Evolutionary conservation across 2,888 invertebrate species (phyloP).

Genomic region (Amblyjoppa proteus): DNA sequence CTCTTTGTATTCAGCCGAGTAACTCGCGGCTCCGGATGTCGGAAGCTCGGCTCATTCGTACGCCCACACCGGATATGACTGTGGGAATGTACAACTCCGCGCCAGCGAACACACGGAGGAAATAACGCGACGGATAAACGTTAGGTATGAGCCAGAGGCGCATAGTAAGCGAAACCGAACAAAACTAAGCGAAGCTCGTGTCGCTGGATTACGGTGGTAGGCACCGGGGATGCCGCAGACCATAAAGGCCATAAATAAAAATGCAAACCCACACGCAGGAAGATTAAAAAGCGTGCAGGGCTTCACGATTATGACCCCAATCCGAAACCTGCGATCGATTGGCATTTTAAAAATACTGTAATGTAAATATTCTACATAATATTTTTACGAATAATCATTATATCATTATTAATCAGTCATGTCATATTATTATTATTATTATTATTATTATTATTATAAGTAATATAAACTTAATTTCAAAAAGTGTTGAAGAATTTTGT

Average conservation of each 20-base stretch:
- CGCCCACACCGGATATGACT: slow-evolving; percentile 14
- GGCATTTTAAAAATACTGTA: too few species aligned
- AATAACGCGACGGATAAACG: slow-evolving; percentile 19
- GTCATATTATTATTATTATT: too few species aligned
- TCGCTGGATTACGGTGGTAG: not conserved
- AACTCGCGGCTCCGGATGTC: slow-evolving; percentile 26
- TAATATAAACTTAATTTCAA: too few species aligned
- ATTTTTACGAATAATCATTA: too few species aligned
- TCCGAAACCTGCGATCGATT: not conserved
- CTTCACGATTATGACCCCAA: not conserved
- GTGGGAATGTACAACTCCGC: slow-evolving; percentile 13
- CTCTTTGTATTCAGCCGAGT: slow-evolving; percentile 30
- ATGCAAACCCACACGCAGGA: not conserved
- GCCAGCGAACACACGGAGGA: not conserved
- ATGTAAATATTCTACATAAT: too few species aligned
- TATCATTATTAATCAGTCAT: too few species aligned
- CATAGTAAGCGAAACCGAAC: not conserved
- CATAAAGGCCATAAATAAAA: not conserved
- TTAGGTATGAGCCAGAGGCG: not conserved
- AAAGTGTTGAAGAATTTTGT: too few species aligned
- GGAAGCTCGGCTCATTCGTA: slow-evolving; percentile 48
- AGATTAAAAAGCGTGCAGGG: not conserved
- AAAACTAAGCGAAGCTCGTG: not conserved
- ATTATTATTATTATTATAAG: too few species aligned
- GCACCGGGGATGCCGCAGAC: not conserved